Evolutionary conservation across 1,140 invertebrate genomes (phyloP), one percentile per base, ranked within the genome.

Genomic region (Notospermus geniculatus): DNA sequence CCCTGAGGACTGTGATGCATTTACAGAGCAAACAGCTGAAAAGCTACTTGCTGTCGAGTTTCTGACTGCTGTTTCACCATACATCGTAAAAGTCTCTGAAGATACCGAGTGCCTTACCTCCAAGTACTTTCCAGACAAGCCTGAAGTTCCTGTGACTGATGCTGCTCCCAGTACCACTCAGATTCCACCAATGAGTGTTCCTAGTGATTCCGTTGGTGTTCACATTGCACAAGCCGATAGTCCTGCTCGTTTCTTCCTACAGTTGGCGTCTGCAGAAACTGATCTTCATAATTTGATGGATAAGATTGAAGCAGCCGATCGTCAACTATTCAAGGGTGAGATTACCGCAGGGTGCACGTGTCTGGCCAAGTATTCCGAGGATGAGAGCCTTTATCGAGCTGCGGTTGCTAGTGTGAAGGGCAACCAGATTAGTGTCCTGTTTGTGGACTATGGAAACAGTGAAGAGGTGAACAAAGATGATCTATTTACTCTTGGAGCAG

Each of bases 341-440:
- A 19, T 43, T 43, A 19, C 11, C 19, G 50, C 22, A 13, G 50
- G 50, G 22, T 13, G 9, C 15, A 11, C 11, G 11, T 25, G 50
- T 25, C 13, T 53, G 11, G 90, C 89, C 0, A 83, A 86, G 60
- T 91, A 88, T 71, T 86, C 86, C 0, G 86, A 87, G 2, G 89
- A 92, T 73, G 85, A 88, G 39, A 71, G 79, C 1, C 93, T 90
- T 91, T 93, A 92, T 71, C 82, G 91, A 62, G 90, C 89, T 0
- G 84, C 87, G 66, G 87, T 92, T 17, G 77, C 90, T 0, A 87
- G 89, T 67, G 83, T 88, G 62, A 82, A 84, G 13, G 88, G 87
- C 53, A 63, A 71, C 5, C 86, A 89, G 19, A 88, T 88, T 0
- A 80, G 89, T 43, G 77, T 86, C 57, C 75, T 77, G 56, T 81